Evolutionary conservation across 64 coral and sea anemone species (phyloP), one percentile per base, ranked within the genome.

Genomic region (Trachythela sp.): DNA sequence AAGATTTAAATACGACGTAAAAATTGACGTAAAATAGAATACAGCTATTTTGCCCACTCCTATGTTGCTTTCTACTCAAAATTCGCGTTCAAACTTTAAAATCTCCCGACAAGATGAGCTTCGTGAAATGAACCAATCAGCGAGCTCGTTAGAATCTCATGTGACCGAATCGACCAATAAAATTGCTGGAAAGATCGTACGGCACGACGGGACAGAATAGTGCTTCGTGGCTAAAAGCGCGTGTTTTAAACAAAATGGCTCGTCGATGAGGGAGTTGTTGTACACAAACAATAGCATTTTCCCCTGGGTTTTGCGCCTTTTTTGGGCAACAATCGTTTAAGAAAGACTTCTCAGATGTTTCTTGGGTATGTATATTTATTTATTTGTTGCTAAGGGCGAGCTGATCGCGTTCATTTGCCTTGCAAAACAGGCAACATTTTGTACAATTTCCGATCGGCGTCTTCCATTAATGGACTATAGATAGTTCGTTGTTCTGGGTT

Each of bases 211-310:
- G 75, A 30, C 37, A 35, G 31, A 80, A 37, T 80, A 29, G 33
- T 80, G 17, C 75, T 80, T 80, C 75, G 75, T 37, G 75, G 75
- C 33, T 18, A 37, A 37, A 80, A 80, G 75, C 75, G 75, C 75
- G 75, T 80, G 75, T 30, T 80, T 80, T 68, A 31, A 68, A 68
- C 75, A 80, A 80, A 39, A 80, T 80, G 75, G 33, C 13, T 37
- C 15, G 33, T 36, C 75, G 75, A 15, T 15, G 30, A 35, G 75
- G 31, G 37, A 34, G 31, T 80, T 80, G 33, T 80, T 35, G 33
- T 35, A 37, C 8, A 14, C 30, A 80, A 80, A 80, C 75, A 80
- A 37, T 34, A 30, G 27, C 26, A 37, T 80, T 80, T 80, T 80
- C 75, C 75, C 75, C 31, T 80, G 75, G 37, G 75, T 35, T 38